Evolutionary conservation across 2,797 vertebrate species (phyloP).

Genomic region (Aselliscus stoliczkanus): DNA sequence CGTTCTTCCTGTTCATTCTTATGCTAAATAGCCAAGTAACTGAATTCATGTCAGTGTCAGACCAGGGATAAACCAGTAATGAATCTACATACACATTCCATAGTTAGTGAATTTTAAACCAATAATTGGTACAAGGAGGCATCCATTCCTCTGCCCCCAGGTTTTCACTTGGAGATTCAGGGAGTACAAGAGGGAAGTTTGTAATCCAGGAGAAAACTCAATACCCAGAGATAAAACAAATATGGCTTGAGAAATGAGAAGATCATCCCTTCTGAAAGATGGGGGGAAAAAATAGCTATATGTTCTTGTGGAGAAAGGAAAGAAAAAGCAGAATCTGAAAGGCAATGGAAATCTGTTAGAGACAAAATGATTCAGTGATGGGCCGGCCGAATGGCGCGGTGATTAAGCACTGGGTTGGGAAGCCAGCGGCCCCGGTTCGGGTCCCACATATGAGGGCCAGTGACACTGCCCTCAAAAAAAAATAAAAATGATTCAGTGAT

Average conservation of each 20-base stretch:
- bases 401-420: no score
- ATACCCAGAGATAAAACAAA: background rate
- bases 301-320: constrained; percentile 10
- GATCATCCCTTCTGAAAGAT: background rate
- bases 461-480: no score
- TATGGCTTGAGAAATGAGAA: background rate
- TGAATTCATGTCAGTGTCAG: background rate
- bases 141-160: background rate
- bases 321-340: background rate
- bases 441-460: no score
- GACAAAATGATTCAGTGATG: background rate
- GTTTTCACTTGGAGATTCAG: background rate
- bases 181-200: background rate
- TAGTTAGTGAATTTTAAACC: background rate
- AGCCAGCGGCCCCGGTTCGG: no score
- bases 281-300: background rate
- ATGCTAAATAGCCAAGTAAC: background rate
- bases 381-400: no score
- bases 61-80: background rate
- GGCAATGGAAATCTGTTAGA: background rate
- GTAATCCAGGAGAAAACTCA: background rate
- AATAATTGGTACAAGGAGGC: background rate
- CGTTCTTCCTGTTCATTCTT: background rate
- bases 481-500: background rate
- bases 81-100: background rate